Conservation (phyloP, 92 coral and sea anemone genomes). For the Paramuricea clavata region DNA sequence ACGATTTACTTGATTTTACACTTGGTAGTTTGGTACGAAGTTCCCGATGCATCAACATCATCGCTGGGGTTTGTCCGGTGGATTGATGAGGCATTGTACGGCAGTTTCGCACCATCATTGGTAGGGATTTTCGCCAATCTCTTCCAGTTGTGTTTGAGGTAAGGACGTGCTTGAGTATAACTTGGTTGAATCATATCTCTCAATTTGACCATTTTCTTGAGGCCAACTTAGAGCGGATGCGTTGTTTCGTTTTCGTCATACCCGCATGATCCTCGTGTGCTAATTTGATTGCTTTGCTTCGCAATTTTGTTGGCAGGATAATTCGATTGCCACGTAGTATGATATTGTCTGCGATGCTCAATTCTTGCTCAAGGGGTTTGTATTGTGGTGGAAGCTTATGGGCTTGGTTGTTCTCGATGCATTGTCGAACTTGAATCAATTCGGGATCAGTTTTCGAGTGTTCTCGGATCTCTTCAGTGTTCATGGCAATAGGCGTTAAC, state of each 20-base stretch:
- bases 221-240: constrained; percentile 48
- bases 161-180: neutral
- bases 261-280: constrained; percentile 65
- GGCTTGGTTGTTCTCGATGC: constrained; percentile 35
- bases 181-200: neutral
- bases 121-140: constrained; percentile 36
- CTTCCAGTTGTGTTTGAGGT: neutral
- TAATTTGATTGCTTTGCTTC: constrained; percentile 33
- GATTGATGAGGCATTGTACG: constrained; percentile 17
- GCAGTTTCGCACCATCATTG: neutral
- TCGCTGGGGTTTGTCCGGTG: constrained; percentile 41
- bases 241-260: constrained; percentile 62
- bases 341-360: constrained; percentile 54
- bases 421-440: constrained; percentile 37
- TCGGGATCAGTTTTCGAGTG: constrained; percentile 37
- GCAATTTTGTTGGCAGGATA: constrained; percentile 52
- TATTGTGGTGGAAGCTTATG: constrained; percentile 37
- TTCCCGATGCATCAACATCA: neutral
- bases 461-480: constrained; percentile 31
- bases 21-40: constrained; percentile 23
- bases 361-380: constrained; percentile 51
- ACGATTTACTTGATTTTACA: neutral
- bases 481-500: constrained; percentile 50
- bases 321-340: constrained; percentile 53
- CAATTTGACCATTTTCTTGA: neutral